Conservation (phyloP, 1,140 invertebrate genomes). For the Varroa destructor region DNA sequence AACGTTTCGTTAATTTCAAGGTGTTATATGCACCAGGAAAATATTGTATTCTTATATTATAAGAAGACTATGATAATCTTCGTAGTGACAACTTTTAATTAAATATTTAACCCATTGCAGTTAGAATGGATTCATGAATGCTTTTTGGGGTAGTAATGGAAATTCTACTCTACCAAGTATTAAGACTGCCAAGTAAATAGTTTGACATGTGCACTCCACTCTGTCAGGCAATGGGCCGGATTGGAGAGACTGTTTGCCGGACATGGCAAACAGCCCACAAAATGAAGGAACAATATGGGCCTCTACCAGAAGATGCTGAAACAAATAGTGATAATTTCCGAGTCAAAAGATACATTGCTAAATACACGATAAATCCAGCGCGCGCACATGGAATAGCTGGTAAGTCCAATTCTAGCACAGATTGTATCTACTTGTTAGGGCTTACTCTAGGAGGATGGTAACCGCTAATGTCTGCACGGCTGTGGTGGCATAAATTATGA, state of each 20-base stretch:
- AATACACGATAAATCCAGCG: constrained; percentile 43
- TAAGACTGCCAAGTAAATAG: too few relatives aligned
- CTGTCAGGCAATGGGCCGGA: constrained; percentile 39
- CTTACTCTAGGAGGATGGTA: neutral
- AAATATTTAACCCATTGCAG: too few relatives aligned
- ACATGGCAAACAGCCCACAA: constrained; percentile 43
- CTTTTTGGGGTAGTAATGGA: too few relatives aligned
- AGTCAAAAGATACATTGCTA: constrained; percentile 40
- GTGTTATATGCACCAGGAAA: too few relatives aligned
- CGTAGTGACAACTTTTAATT: too few relatives aligned
- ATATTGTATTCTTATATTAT: too few relatives aligned
- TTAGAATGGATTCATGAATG: too few relatives aligned
- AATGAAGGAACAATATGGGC: constrained; percentile 40
- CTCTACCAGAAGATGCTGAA: constrained; percentile 37
- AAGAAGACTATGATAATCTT: too few relatives aligned
- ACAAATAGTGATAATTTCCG: constrained; percentile 40
- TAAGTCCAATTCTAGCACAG: constrained; percentile 40
- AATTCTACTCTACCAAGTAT: too few relatives aligned
- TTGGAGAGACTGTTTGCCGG: constrained; percentile 39
- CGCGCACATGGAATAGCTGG: constrained; percentile 39
- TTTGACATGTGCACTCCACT: neutral
- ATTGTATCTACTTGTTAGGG: neutral
- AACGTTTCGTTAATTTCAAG: too few relatives aligned
- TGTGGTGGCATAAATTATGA: too few relatives aligned
- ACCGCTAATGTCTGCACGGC: too few relatives aligned